A percentile compares a stretch with the other conserved stretches of the same genome.
Conservation (phyloP, 2,797 vertebrate genomes). For the Silurus aristotelis region DNA sequence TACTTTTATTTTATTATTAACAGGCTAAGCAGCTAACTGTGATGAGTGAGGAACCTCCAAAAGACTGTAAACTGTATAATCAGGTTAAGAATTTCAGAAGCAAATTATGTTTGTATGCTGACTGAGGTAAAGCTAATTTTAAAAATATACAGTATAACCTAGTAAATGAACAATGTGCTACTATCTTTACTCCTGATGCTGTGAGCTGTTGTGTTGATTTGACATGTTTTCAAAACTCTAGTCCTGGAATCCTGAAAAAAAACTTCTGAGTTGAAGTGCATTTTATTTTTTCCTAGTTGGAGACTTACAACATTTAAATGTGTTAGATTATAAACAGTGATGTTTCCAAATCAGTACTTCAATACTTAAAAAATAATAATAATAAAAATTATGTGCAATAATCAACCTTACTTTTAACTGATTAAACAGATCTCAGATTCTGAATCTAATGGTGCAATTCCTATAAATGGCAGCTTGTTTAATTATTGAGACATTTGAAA, state of each 20-base stretch:
- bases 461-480: too few species aligned
- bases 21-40: background rate
- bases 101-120: background rate
- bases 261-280: background rate
- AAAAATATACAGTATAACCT: background rate
- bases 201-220: background rate
- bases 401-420: background rate
- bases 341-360: background rate
- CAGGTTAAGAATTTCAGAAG: background rate
- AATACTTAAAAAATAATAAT: background rate
- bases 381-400: background rate
- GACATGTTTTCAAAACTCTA: background rate
- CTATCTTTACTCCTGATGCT: background rate
- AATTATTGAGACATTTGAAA: background rate
- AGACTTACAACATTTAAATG: background rate
- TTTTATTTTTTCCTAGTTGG: too few species aligned
- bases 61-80: too few species aligned
- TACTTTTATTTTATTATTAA: too few species aligned
- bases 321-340: background rate
- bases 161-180: background rate
- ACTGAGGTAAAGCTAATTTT: background rate
- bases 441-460: background rate
- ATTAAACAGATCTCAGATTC: background rate
- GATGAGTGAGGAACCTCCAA: background rate
- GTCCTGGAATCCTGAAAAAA: background rate